Evolutionary conservation across 2,113 vertebrate genomes (phyloP).

Genomic region (Proteles cristata): DNA sequence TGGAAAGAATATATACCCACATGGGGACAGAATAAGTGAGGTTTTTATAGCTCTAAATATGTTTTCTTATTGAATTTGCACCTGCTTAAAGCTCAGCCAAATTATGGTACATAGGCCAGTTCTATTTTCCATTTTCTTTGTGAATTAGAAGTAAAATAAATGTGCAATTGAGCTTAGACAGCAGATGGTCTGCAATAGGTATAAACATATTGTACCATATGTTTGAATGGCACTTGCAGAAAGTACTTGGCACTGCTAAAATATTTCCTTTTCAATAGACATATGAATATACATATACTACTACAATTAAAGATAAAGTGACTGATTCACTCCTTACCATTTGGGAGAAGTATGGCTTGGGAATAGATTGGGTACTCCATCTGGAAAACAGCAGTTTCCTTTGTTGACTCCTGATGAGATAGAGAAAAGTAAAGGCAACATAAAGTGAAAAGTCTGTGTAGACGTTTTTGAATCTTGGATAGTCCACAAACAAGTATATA

Average conservation of each 20-base stretch:
- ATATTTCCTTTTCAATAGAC: conserved; percentile 73
- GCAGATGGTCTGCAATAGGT: conserved; percentile 86
- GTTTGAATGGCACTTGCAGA: conserved; percentile 79
- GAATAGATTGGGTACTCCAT: not conserved
- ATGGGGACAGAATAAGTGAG: conserved; percentile 72
- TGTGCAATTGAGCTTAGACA: conserved; percentile 84
- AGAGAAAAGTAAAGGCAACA: not conserved
- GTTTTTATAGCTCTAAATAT: conserved; percentile 82
- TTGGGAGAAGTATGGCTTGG: not conserved
- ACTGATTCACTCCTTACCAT: conserved; percentile 18
- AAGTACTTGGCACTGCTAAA: conserved; percentile 76
- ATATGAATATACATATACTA: conserved; percentile 72
- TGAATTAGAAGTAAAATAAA: conserved; percentile 85
- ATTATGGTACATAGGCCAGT: conserved; percentile 80
- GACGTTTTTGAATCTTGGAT: not conserved
- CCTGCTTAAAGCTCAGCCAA: conserved; percentile 82
- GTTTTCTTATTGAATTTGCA: conserved; percentile 81
- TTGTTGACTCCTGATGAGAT: not conserved
- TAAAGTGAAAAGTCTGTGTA: not conserved
- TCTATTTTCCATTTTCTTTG: conserved; percentile 83
- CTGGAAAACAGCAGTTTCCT: not conserved
- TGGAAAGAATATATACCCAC: conserved; percentile 71
- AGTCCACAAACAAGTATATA: not conserved
- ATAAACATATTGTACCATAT: conserved; percentile 84
- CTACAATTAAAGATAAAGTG: conserved; percentile 68